phyloP scores from a whole-genome alignment of 2,113 vertebrate genomes.

The Anoplopoma fimbria region DNA sequence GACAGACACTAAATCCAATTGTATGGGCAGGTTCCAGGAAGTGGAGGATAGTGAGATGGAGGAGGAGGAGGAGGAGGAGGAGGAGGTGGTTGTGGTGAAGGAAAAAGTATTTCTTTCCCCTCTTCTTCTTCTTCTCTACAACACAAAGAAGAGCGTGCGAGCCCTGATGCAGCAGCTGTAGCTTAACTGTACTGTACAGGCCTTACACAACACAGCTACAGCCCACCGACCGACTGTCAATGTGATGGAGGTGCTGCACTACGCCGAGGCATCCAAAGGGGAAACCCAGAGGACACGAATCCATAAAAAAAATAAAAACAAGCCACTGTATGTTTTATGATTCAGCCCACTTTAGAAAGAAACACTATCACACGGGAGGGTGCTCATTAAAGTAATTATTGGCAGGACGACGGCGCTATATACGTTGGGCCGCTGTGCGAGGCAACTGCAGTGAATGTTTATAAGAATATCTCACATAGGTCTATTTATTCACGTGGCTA shows the following conservation, averaged over 20 bases:
- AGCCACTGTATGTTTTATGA: constrained; percentile 56
- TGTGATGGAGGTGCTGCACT: constrained; percentile 60
- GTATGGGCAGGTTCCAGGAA: constrained; percentile 76
- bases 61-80: constrained; percentile 44
- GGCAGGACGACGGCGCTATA: background rate
- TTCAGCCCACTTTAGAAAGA: constrained; percentile 58
- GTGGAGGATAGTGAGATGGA: constrained; percentile 64
- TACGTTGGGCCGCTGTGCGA: background rate
- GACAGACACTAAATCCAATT: constrained; percentile 80
- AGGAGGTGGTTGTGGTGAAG: constrained; percentile 29
- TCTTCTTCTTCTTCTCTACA: constrained; percentile 21
- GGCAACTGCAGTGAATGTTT: constrained; percentile 35
- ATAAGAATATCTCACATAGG: constrained; percentile 18
- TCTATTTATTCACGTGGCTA: constrained; percentile 43
- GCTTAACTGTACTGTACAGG: constrained; percentile 66
- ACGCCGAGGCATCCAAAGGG: constrained; percentile 22
- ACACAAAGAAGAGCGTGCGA: constrained; percentile 38
- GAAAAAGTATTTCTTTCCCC: background rate
- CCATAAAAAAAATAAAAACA: constrained; percentile 47
- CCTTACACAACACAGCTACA: constrained; percentile 51
- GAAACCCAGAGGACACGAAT: constrained; percentile 63
- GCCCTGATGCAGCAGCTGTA: constrained; percentile 57
- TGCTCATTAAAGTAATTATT: constrained; percentile 67
- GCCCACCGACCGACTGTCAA: constrained; percentile 58
- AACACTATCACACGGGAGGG: constrained; percentile 43